These are phyloP conservation scores for Amorpha juglandis DNA, from an alignment of 2,888 invertebrate species.

Conservation along the genomic window DNA sequence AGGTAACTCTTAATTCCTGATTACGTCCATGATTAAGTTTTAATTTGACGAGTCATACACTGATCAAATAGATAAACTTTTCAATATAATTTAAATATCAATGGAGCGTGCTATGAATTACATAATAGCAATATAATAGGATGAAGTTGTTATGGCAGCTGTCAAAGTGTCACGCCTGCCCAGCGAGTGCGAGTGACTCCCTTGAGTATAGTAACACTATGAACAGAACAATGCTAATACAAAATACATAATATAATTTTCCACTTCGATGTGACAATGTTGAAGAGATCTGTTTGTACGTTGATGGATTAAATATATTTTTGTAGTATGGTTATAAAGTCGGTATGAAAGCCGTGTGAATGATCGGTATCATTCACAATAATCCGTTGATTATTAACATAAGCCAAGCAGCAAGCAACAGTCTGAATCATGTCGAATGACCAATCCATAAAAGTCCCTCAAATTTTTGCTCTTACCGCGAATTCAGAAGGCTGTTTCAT, in stretches of 20 bases:
- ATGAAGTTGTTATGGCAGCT: conserved; percentile 48
- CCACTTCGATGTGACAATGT: neutral
- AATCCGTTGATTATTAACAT: too few relatives aligned
- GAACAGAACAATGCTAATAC: conserved; percentile 7
- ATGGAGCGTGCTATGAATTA: conserved; percentile 40
- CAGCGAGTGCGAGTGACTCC: neutral
- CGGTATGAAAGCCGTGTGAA: neutral
- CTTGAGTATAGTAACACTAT: neutral
- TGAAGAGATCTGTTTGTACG: neutral
- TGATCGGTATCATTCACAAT: too few relatives aligned
- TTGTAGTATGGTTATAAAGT: neutral
- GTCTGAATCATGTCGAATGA: too few relatives aligned
- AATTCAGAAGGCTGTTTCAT: too few relatives aligned
- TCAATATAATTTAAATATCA: conserved; percentile 33
- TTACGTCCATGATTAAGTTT: conserved; percentile 4
- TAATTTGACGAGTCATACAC: neutral
- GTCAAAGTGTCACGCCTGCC: conserved; percentile 37
- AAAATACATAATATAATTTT: conserved; percentile 2
- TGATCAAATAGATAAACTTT: conserved; percentile 20
- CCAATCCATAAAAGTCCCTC: too few relatives aligned
- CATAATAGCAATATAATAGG: conserved; percentile 45
- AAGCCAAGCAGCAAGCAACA: too few relatives aligned
- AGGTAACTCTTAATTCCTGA: neutral
- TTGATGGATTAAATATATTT: neutral
- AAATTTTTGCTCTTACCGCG: too few relatives aligned